Evolutionary conservation across 2,113 vertebrate species (phyloP).

Genomic region (Cyrtonyx montezumae): DNA sequence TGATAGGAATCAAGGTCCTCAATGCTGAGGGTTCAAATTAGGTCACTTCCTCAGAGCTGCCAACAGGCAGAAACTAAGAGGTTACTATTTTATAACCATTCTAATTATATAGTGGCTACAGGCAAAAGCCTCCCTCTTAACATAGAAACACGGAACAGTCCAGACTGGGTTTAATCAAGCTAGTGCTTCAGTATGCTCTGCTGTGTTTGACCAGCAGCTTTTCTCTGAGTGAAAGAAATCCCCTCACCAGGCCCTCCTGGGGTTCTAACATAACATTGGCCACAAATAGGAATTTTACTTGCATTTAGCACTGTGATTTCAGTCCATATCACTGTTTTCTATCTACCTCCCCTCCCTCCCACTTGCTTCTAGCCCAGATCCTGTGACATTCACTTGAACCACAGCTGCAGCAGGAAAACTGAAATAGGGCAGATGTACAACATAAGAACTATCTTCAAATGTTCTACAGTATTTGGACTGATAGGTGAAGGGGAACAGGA

Average conservation of each 20-base stretch:
- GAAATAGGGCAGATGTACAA: not conserved
- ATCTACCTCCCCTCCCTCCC: fast-evolving
- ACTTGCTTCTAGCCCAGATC: not conserved
- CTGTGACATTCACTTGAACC: not conserved
- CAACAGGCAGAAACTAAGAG: constrained; percentile 18
- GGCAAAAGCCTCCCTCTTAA: constrained; percentile 24
- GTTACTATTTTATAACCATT: constrained; percentile 12
- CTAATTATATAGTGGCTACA: constrained; percentile 6
- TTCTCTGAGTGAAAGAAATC: not conserved
- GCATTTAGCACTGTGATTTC: not conserved
- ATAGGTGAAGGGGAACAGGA: not conserved
- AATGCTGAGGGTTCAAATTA: not conserved
- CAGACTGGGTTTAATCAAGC: not conserved
- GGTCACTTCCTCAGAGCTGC: not conserved
- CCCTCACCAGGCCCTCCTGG: not conserved
- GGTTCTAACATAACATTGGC: not conserved
- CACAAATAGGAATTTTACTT: not conserved
- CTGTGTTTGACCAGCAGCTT: not conserved
- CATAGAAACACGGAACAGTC: constrained; percentile 7
- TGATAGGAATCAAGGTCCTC: not conserved
- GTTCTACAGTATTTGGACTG: not conserved
- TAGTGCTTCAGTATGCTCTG: not conserved
- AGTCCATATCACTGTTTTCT: no score
- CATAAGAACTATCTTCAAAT: not conserved
- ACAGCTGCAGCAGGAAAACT: not conserved